Base-by-base conservation (phyloP, 2,113 vertebrate genomes). In the Actenoides lindsayi region DNA sequence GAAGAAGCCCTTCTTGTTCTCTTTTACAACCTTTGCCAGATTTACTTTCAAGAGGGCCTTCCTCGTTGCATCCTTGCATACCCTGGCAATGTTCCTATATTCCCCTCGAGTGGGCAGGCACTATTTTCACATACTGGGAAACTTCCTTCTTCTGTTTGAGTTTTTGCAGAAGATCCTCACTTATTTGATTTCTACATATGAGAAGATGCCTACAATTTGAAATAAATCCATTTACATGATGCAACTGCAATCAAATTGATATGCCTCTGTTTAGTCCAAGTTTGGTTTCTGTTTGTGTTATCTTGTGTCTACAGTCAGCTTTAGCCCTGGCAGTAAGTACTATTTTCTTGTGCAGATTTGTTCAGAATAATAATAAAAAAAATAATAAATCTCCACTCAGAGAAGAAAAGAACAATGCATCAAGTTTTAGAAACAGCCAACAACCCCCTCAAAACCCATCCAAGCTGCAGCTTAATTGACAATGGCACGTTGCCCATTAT, bases 361-460 rank as follows among this genome's bases (percentile, higher is more conserved):
- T 62, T 27, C 54, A 86, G n/a, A 63, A 70, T 50, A 46, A 5
- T 23, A 50, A 50, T 16, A 11, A 4, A 35, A 82, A 82, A 50
- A 35, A 19, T 31, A 59, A n/a, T 9, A 56, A 71, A 70, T 10
- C 41, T 89, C 41, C 62, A 84, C 8, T 7, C 30, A 76, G 37
- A 91, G 60, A 67, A 95, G 67, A 94, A 95, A 93, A 17, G 69
- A 91, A 78, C 57, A 91, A 82, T 85, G 8, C 94, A 94, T 79
- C 53, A 44, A 50, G 90, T 92, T 94, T 79, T 83, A 78, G 62
- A 86, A 93, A 92, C 42, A 82, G 60, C 17, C 35, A 73, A 80
- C 53, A 64, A 41, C 2, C 2, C 2, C 5, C 51, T 76, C 30
- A 69, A 93, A 93, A 42, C 16, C 41, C 33, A 76, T 76, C 64